A percentile compares a stretch with the other conserved stretches of the same genome.
phyloP scores from a whole-genome alignment of 2,888 invertebrate genomes.

The Spisula solida region DNA sequence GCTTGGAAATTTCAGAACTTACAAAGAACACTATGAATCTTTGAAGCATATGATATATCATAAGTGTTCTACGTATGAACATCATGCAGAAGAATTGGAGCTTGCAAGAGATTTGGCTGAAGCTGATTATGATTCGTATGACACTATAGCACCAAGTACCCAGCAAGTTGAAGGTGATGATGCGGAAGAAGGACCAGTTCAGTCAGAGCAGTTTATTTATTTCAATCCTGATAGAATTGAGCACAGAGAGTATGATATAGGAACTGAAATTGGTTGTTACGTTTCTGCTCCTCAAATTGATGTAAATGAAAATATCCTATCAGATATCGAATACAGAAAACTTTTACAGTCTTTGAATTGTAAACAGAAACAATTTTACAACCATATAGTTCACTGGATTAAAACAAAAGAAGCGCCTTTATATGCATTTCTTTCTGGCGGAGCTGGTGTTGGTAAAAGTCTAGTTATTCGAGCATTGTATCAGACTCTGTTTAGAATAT shows the following conservation, averaged over 20 bases:
- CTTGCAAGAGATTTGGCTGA: conserved; percentile 22
- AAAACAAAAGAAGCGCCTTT: conserved; percentile 41
- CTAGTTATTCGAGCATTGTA: conserved; percentile 11
- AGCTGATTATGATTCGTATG: conserved; percentile 9
- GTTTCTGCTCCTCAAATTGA: not conserved
- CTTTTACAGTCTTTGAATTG: conserved; percentile 31
- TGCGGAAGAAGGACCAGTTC: too few relatives aligned
- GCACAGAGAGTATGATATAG: not conserved
- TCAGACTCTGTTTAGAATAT: not conserved
- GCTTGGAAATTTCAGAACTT: conserved; percentile 7
- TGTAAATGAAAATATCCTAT: not conserved
- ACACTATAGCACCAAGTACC: conserved; percentile 28
- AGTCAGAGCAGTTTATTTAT: too few relatives aligned
- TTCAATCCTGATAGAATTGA: conserved; percentile 1
- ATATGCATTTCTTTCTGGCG: conserved; percentile 60
- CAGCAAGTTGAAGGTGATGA: conserved; percentile 25
- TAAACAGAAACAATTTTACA: conserved; percentile 38
- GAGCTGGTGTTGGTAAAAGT: conserved; percentile 67
- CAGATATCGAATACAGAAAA: conserved; percentile 32
- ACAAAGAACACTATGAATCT: conserved; percentile 32
- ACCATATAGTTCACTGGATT: not conserved
- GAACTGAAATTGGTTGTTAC: not conserved
- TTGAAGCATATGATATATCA: not conserved
- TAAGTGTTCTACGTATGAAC: not conserved
- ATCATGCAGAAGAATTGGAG: not conserved